These are phyloP conservation scores for Campaea margaritaria DNA, from an alignment of 2,888 invertebrate species.

Conservation along the genomic window DNA sequence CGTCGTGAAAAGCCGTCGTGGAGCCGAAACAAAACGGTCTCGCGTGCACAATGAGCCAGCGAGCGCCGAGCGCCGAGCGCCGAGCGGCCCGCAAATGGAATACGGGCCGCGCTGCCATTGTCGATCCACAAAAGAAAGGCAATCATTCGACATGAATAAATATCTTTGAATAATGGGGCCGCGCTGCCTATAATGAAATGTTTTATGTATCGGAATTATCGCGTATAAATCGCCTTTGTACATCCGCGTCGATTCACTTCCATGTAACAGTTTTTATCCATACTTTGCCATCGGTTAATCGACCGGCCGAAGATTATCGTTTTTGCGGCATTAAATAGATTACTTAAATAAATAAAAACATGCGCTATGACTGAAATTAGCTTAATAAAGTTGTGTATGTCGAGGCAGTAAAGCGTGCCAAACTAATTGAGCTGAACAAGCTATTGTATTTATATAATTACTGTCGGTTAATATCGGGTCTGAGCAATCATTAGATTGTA, in stretches of 20 bases:
- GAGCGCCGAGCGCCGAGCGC: conserved; percentile 51
- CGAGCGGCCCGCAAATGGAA: conserved; percentile 72
- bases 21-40: conserved; percentile 72
- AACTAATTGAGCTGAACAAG: conserved; percentile 51
- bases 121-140: conserved; percentile 83
- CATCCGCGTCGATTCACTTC: conserved; percentile 55
- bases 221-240: conserved; percentile 74
- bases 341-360: conserved; percentile 43
- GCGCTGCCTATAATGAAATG: conserved; percentile 80
- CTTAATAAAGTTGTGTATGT: conserved; percentile 43
- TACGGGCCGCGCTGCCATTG: conserved; percentile 76
- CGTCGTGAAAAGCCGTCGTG: conserved; percentile 64
- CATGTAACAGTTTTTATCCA: conserved; percentile 55
- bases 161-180: conserved; percentile 82
- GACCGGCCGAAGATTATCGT: conserved; percentile 42
- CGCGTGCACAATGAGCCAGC: conserved; percentile 75
- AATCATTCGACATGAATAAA: conserved; percentile 85
- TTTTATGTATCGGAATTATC: conserved; percentile 81
- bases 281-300: conserved; percentile 49
- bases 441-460: conserved; percentile 37
- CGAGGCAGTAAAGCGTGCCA: conserved; percentile 50
- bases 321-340: conserved; percentile 39
- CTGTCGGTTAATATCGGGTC: conserved; percentile 7
- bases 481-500: conserved; percentile 10
- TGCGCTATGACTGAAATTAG: conserved; percentile 43